These are phyloP conservation scores for Diploscapter pachys DNA, from an alignment of 1,140 invertebrate genomes.

Conservation along the genomic window DNA sequence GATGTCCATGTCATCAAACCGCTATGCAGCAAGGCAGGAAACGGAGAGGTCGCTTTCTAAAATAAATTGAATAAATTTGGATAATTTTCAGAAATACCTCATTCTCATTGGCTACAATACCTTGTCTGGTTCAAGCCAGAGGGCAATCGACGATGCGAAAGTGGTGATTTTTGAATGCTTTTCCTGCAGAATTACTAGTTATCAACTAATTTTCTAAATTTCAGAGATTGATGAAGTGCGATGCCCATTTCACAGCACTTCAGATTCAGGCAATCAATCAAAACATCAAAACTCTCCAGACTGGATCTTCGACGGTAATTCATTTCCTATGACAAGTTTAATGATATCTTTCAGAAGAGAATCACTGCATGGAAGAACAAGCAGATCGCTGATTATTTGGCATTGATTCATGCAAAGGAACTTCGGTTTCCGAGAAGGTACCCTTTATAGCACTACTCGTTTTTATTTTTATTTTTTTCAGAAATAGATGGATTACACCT, in stretches of 20 bases:
- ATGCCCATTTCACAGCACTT: background rate
- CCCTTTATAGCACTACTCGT: background rate
- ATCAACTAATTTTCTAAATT: background rate
- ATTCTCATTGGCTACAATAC: slow-evolving; percentile 1
- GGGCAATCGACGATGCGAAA: background rate
- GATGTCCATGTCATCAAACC: slow-evolving; percentile 19
- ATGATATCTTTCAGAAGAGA: background rate
- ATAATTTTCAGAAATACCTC: slow-evolving; percentile 21
- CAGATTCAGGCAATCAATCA: slow-evolving; percentile 1
- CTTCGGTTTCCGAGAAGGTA: background rate
- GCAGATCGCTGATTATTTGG: background rate
- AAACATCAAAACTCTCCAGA: background rate
- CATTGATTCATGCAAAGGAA: background rate
- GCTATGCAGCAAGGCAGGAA: slow-evolving; percentile 20
- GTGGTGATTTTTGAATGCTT: background rate
- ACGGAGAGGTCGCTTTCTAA: background rate
- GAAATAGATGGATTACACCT: background rate
- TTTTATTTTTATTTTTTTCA: background rate
- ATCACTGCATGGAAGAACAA: background rate
- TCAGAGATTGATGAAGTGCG: background rate
- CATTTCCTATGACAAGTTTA: background rate
- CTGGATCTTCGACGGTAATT: too few species aligned
- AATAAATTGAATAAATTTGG: background rate
- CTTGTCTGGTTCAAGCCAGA: background rate
- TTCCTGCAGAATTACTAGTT: background rate